Conservation (phyloP, 2,113 vertebrate species). For the Tauraco erythrolophus region DNA sequence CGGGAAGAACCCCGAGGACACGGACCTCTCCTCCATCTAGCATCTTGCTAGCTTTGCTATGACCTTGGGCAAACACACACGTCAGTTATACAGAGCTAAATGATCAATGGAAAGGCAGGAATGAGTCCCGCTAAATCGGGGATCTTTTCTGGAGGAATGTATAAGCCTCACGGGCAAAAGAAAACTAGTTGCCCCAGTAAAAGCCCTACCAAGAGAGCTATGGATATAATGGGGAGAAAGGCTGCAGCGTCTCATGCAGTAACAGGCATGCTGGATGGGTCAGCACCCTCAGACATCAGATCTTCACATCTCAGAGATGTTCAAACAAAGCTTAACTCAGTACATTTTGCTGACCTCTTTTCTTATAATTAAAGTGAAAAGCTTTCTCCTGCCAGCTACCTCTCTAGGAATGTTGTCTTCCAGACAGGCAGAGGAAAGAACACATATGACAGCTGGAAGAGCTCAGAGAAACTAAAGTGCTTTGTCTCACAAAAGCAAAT, state of each 20-base stretch:
- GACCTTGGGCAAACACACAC: background rate
- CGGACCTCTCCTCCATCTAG: background rate
- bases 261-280: background rate
- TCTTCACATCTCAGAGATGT: background rate
- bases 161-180: background rate
- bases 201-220: background rate
- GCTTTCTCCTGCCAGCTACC: background rate
- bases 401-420: slow-evolving; percentile 16
- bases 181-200: background rate
- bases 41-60: background rate
- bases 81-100: rapidly evolving
- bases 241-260: background rate
- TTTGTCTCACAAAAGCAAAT: slow-evolving; percentile 56
- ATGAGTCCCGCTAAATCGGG: background rate
- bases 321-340: background rate
- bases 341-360: background rate
- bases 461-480: background rate
- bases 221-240: background rate
- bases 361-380: slow-evolving; percentile 4
- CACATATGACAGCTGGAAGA: slow-evolving; percentile 22
- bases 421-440: background rate
- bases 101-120: background rate
- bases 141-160: background rate
- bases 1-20: background rate
- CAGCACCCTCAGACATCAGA: background rate